Evolutionary conservation across 2,888 invertebrate species (phyloP), one percentile per base, ranked within the genome.

Genomic region (Eremobia ochroleuca): DNA sequence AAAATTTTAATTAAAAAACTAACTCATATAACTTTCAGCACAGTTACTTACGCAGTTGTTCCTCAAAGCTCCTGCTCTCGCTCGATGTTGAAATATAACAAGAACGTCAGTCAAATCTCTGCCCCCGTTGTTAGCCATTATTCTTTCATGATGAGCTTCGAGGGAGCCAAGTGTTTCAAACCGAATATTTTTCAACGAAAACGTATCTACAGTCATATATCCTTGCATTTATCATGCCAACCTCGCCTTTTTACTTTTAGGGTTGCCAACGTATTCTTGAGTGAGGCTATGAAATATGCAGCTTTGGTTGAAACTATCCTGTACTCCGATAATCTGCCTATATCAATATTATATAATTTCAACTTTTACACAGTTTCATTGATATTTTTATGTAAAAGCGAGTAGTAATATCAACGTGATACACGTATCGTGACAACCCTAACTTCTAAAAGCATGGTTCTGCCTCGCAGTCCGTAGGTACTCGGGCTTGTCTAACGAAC

Each of bases 401-500:
- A n/a, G 15, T 25, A 2, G 25, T 31, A 43, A 67, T 28, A 15
- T 67, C 0, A n/a, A n/a, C 15, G 1, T 5, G 5, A 18, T 34
- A 34, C 34, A 13, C 43, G 15, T 28, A 0, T 52, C 9, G 34
- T 62, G 78, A 28, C 86, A 88, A 25, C 86, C 87, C 86, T 86
- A 69, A 69, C 25, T 31, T 74, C 28, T 71, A 76, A 81, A 74
- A 79, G 69, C 74, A 75, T 66, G 68, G 73, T 61, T 76, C 70
- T 71, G 46, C 67, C 59, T 73, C 81, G 69, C 78, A 82, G 83
- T 87, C 82, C 83, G 76, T 71, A 84, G 82, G 83, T 76, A 83
- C 79, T 82, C 82, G 83, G 83, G 82, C 82, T 87, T 83, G 90
- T 86, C 88, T 92, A 93, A 93, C 92, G 93, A 94, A 92, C 91